phyloP scores from a whole-genome alignment of 2,797 vertebrate species.

The Sitta carolinensis region DNA sequence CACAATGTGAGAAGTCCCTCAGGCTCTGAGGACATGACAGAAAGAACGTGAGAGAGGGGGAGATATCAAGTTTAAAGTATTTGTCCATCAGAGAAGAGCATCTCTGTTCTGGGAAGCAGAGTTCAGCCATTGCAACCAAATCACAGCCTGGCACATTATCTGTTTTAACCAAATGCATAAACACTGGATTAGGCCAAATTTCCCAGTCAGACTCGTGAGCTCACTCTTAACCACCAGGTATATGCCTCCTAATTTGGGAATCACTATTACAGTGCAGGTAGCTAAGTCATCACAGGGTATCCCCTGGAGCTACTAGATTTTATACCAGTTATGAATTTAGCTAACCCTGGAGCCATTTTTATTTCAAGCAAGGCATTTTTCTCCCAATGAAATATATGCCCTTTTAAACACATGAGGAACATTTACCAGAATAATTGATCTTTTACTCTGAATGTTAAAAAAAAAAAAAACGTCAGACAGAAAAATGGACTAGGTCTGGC shows the following conservation, averaged over 20 bases:
- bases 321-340: neutral
- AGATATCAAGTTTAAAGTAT: neutral
- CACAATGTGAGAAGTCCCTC: neutral
- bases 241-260: neutral
- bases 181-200: neutral
- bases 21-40: neutral
- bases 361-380: neutral
- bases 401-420: neutral
- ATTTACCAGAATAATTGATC: slow-evolving; percentile 17
- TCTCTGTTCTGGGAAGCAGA: neutral
- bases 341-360: neutral
- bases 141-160: neutral
- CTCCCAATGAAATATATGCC: neutral
- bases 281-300: neutral
- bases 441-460: slow-evolving; percentile 22
- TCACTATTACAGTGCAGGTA: neutral
- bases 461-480: slow-evolving; percentile 40
- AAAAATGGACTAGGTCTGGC: slow-evolving; percentile 38
- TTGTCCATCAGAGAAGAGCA: neutral
- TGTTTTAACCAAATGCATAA: neutral
- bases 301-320: neutral
- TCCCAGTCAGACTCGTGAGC: neutral
- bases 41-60: accelerated
- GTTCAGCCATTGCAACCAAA: neutral
- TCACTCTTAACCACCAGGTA: neutral